Conservation (phyloP, 2,113 vertebrate species). For the Theristicus caerulescens region DNA sequence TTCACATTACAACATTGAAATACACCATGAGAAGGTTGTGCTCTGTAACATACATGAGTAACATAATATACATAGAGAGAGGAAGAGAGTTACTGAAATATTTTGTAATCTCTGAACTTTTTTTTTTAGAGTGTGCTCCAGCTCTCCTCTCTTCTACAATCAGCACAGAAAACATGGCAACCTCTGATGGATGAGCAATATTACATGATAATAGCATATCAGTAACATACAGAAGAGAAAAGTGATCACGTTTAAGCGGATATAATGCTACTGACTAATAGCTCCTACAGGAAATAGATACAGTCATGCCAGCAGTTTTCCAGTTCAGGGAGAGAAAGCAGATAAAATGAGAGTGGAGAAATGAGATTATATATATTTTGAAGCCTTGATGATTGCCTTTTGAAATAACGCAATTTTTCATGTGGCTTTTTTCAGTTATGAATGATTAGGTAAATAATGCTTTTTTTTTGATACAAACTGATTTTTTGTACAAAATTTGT, state of each 20-base stretch:
- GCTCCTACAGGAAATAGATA: conserved; percentile 59
- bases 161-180: background rate
- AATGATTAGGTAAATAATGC: background rate
- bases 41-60: background rate
- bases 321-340: conserved; percentile 46
- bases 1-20: background rate
- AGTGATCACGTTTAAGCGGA: conserved; percentile 31
- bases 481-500: background rate
- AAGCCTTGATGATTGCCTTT: background rate
- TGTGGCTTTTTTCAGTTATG: background rate
- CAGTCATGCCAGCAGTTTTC: conserved; percentile 47
- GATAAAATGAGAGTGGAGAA: conserved; percentile 31
- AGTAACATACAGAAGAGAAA: conserved; percentile 55
- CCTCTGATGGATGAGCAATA: conserved; percentile 4
- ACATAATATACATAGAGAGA: background rate
- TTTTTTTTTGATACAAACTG: background rate
- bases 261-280: conserved; percentile 60
- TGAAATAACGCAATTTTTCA: conserved; percentile 4
- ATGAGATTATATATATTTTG: conserved; percentile 30
- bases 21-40: background rate
- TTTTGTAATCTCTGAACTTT: background rate
- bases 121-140: background rate
- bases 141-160: background rate
- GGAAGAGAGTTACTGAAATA: background rate
- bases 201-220: conserved; percentile 43